A percentile compares a stretch with the other conserved stretches of the same genome.
These are phyloP conservation scores for Lutjanus argentimaculatus DNA, from an alignment of 2,797 vertebrate species.

Conservation along the genomic window DNA sequence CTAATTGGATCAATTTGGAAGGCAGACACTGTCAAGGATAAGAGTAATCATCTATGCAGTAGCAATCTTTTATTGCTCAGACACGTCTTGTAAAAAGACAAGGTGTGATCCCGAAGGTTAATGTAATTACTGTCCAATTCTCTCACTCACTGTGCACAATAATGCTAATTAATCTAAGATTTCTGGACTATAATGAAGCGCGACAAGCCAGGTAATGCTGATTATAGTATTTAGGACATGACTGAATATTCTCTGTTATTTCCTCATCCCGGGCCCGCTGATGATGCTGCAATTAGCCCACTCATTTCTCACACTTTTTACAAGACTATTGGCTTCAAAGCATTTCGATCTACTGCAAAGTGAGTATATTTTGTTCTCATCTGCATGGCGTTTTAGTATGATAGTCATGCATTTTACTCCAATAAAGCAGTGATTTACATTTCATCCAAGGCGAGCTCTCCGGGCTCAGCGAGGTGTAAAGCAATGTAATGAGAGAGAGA, in stretches of 20 bases:
- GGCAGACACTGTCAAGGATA: constrained; percentile 87
- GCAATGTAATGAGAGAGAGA: constrained; percentile 91
- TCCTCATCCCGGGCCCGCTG: constrained; percentile 45
- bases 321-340: constrained; percentile 56
- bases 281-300: constrained; percentile 64
- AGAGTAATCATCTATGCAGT: constrained; percentile 86
- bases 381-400: constrained; percentile 74
- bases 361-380: constrained; percentile 73
- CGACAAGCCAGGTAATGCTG: constrained; percentile 81
- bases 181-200: constrained; percentile 81
- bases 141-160: constrained; percentile 82
- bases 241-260: constrained; percentile 62
- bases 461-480: constrained; percentile 88
- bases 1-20: constrained; percentile 88
- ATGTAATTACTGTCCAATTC: constrained; percentile 87
- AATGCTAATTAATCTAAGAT: constrained; percentile 85
- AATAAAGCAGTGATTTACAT: constrained; percentile 93
- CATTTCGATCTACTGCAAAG: constrained; percentile 47
- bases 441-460: constrained; percentile 91
- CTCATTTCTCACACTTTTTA: constrained; percentile 54
- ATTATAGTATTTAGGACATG: constrained; percentile 78
- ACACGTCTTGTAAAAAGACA: constrained; percentile 85
- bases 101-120: constrained; percentile 86
- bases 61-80: constrained; percentile 83
- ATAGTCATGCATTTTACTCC: constrained; percentile 81